Evolutionary conservation across 2,113 vertebrate species (phyloP).

Genomic region (Turnix velox): DNA sequence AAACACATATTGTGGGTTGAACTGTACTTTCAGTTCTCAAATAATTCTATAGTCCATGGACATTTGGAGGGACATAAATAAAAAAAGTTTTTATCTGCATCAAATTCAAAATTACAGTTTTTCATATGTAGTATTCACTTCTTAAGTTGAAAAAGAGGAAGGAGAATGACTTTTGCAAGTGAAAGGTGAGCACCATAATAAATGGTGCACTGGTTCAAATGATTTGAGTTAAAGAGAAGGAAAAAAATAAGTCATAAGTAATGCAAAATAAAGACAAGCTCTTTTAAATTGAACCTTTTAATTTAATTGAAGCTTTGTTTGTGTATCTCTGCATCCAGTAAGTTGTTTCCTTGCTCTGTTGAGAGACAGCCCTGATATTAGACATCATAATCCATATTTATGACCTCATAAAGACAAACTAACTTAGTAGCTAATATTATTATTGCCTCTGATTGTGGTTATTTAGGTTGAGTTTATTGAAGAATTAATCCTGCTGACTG

Average conservation of each 20-base stretch:
- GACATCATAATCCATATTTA: constrained; percentile 34
- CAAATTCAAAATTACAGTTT: background rate
- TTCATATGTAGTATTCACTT: background rate
- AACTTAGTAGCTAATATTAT: constrained; percentile 12
- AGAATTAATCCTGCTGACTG: constrained; percentile 13
- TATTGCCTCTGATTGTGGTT: background rate
- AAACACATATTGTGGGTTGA: fast-evolving
- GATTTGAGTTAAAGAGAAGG: background rate
- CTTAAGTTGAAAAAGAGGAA: background rate
- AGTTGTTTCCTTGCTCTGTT: background rate
- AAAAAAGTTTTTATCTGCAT: background rate
- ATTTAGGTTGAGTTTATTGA: constrained; percentile 16
- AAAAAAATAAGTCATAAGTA: background rate
- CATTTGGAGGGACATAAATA: fast-evolving
- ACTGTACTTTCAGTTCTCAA: background rate
- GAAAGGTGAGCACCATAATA: background rate
- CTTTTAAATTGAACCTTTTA: background rate
- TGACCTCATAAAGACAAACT: constrained; percentile 40
- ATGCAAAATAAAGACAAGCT: background rate
- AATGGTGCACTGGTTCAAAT: background rate
- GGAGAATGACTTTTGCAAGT: background rate
- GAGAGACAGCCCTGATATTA: background rate
- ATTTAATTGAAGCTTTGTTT: background rate
- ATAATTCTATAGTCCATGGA: background rate
- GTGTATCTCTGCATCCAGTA: background rate